Evolutionary conservation across 2,888 invertebrate genomes (phyloP), one percentile per base, ranked within the genome.

Genomic region (Heliothis peltigera): DNA sequence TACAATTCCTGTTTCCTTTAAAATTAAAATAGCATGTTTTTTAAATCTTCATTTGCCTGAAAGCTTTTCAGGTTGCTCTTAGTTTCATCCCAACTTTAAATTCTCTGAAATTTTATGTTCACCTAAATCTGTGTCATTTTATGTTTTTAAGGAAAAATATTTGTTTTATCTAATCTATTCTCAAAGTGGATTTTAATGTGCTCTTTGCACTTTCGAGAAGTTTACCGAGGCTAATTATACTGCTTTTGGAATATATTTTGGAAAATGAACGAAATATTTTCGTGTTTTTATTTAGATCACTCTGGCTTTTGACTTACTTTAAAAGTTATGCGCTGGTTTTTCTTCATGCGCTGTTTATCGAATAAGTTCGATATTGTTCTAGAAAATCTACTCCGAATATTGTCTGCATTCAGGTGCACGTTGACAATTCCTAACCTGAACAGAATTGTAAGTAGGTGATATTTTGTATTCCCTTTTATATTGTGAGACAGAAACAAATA

Each of bases 361-460:
- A 51, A 15, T n/a, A 48, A 62, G 48, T 63, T 44, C 19, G 1
- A 44, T 39, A 49, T 55, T 32, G 21, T 25, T 35, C 7, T 35
- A 56, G 22, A 44, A 55, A 48, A 49, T 10, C n/a, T 22, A 43
- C 42, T n/a, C 2, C 18, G 18, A 35, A 12, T 15, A 39, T 15
- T 42, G 19, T 35, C 52, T 53, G 28, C 58, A 57, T 57, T 22
- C 21, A 44, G 21, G 15, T 58, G 47, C 48, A 53, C 28, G 58
- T 39, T 59, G 48, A 66, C 67, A 72, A 53, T 72, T 59, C 49
- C 2, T 19, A 66, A 65, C 69, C 44, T 49, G 75, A 39, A 2
- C 49, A 19, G 71, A 71, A 71, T 74, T 49, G 62, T 74, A 74
- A 71, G 44, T 42, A 71, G 74, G 15, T 48, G 47, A 47, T 67